These are phyloP conservation scores for Drosophila ambigua DNA, from an alignment of 1,140 invertebrate genomes.

Conservation along the genomic window DNA sequence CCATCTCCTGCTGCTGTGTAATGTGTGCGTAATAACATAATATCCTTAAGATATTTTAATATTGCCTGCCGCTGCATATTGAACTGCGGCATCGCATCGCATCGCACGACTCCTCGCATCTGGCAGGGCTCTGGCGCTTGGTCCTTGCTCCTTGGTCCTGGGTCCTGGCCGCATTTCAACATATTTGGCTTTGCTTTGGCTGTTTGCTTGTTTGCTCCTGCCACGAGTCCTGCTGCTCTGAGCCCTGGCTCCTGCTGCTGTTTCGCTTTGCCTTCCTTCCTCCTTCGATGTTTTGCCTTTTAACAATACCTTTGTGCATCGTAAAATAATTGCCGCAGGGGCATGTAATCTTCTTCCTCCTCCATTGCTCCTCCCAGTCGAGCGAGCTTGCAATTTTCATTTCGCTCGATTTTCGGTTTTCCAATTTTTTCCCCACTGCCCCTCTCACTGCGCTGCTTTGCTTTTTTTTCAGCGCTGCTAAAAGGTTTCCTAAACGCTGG, in stretches of 20 bases:
- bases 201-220: constrained; percentile 67
- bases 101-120: constrained; percentile 18
- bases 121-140: constrained; percentile 16
- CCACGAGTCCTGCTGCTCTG: background rate
- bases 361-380: constrained; percentile 21
- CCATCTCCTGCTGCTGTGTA: constrained; percentile 51
- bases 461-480: background rate
- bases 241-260: constrained; percentile 5
- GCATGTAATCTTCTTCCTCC: constrained; percentile 66
- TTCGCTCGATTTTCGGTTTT: constrained; percentile 29
- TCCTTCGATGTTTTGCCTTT: constrained; percentile 26
- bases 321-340: constrained; percentile 82
- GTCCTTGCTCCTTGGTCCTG: constrained; percentile 24
- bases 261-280: constrained; percentile 24
- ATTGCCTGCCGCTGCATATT: constrained; percentile 81
- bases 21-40: constrained; percentile 83
- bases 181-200: constrained; percentile 80
- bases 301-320: constrained; percentile 83
- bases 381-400: constrained; percentile 71
- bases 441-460: background rate
- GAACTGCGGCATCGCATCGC: constrained; percentile 66
- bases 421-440: constrained; percentile 18
- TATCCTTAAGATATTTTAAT: constrained; percentile 83
- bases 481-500: constrained; percentile 35
- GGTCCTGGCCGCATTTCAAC: constrained; percentile 77